Evolutionary conservation across 2,888 invertebrate species (phyloP), one percentile per base, ranked within the genome.

Genomic region (Chesias legatella): DNA sequence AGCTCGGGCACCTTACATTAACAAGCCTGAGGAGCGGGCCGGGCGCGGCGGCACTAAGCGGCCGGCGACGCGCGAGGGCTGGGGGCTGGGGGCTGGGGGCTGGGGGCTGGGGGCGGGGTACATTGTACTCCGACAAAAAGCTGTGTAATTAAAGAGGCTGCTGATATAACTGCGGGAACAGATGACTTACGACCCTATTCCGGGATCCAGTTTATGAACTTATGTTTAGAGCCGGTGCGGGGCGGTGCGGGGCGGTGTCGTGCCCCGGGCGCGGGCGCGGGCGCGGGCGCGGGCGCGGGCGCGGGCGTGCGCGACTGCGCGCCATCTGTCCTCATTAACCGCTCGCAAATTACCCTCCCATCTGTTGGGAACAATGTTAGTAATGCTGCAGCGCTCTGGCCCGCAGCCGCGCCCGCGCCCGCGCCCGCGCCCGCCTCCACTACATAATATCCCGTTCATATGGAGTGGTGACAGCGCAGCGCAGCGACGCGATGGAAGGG

Each of bases 91-190:
- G 21, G 38, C 11, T 5, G 33, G 23, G 22, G 13, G 10, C 8
- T 5, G 13, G 6, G 22, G 6, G 21, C 4, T 6, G 7, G 13
- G 21, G 17, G 17, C 33, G 23, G 30, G 33, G 17, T 20, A 34
- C 32, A 43, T 45, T 33, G 40, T 33, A 36, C 21, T 13, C 36
- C 17, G 45, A 46, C 46, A 48, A 51, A 48, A 43, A 48, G 48
- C 48, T 45, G 36, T 39, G 44, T 48, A 48, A 48, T 51, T 48
- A 51, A 43, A 45, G 43, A 48, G 31, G 34, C 37, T 33, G 31
- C 48, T 37, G 40, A 40, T 45, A 45, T 38, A 40, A 51, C 45
- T 45, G 48, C 45, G 44, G 38, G 42, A 43, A 46, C 51, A 47
- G 47, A 35, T 39, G 51, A 50, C 50, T 45, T 50, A 45, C 41